A percentile compares a stretch with the other conserved stretches of the same genome.
Conservation (phyloP, 2,797 vertebrate species). For the Enteromius treurensis region DNA sequence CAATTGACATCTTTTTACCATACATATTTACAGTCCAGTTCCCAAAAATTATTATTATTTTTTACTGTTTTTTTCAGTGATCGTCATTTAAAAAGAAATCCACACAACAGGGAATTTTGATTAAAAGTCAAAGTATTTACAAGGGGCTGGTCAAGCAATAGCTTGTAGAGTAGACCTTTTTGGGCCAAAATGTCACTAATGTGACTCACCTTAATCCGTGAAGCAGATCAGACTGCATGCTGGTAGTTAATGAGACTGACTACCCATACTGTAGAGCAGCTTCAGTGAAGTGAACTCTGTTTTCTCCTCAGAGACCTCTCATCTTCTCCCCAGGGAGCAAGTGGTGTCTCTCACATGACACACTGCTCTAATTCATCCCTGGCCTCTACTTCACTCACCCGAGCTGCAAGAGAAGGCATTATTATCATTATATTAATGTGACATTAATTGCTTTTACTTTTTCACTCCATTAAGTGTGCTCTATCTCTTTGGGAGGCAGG, state of each 20-base stretch:
- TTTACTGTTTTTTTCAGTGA: too few relatives aligned
- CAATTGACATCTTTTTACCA: too few relatives aligned
- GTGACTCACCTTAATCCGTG: neutral
- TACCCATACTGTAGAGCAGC: neutral
- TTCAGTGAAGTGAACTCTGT: neutral
- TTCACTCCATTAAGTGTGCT: constrained; percentile 87
- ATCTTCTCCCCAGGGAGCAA: neutral
- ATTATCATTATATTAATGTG: constrained; percentile 89
- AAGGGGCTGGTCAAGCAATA: too few relatives aligned
- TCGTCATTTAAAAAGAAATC: too few relatives aligned
- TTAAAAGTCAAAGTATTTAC: too few relatives aligned
- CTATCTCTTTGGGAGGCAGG: constrained; percentile 83
- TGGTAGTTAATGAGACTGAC: neutral
- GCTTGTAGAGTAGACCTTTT: neutral
- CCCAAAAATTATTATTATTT: too few relatives aligned
- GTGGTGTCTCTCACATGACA: constrained; percentile 5
- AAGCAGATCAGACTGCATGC: neutral
- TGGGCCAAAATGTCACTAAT: neutral
- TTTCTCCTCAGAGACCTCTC: constrained; percentile 3
- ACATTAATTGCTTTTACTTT: constrained; percentile 90
- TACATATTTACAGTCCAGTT: too few relatives aligned
- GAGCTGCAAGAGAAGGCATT: constrained; percentile 79
- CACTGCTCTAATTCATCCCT: neutral
- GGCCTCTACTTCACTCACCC: constrained; percentile 60
- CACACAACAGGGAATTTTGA: too few relatives aligned